phyloP scores from a whole-genome alignment of 2,113 vertebrate genomes.

The Poecile atricapillus region DNA sequence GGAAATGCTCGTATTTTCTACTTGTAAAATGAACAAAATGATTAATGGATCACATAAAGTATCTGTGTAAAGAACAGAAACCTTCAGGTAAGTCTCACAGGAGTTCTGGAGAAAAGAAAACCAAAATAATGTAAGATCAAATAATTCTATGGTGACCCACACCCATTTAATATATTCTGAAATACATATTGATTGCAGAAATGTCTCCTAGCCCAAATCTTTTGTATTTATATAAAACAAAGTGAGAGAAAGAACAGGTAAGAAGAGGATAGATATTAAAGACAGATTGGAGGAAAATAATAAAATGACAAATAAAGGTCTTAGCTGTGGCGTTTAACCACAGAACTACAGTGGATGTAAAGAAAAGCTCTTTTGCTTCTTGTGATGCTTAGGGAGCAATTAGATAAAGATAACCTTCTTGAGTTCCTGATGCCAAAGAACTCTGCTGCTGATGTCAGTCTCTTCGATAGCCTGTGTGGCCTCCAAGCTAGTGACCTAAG shows the following conservation, averaged over 20 bases:
- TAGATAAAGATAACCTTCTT: background rate
- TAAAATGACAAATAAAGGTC: background rate
- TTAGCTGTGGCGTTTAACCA: background rate
- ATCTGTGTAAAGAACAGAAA: background rate
- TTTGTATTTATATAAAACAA: background rate
- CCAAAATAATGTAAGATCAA: background rate
- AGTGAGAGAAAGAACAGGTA: background rate
- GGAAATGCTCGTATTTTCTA: background rate
- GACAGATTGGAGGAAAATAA: background rate
- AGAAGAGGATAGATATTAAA: background rate
- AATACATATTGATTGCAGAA: background rate
- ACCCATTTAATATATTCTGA: background rate
- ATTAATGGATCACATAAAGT: background rate
- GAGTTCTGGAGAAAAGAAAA: background rate
- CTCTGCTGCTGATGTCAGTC: background rate
- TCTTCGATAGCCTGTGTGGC: background rate
- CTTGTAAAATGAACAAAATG: background rate
- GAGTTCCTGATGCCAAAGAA: background rate
- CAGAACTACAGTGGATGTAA: background rate
- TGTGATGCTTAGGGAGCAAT: conserved; percentile 18
- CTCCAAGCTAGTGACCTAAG: background rate
- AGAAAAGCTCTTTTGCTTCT: background rate
- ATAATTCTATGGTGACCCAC: background rate
- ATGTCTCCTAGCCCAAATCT: background rate
- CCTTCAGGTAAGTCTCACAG: background rate